Evolutionary conservation across 2,113 vertebrate species (phyloP).

Genomic region (Ctenodactylus gundi): DNA sequence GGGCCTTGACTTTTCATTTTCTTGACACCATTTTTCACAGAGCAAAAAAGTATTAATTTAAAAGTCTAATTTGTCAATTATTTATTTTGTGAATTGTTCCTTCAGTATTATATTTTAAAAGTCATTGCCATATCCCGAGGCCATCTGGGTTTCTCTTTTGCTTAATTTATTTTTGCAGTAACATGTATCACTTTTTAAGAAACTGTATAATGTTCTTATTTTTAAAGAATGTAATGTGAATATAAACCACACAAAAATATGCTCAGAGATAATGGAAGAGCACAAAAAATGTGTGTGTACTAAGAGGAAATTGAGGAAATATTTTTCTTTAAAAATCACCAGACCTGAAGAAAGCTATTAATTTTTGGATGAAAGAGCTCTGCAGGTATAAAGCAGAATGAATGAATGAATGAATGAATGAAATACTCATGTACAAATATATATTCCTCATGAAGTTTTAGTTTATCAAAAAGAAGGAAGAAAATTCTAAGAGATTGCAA

Average conservation of each 20-base stretch:
- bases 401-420: constrained; percentile 33
- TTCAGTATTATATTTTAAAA: neutral
- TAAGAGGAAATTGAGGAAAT: neutral
- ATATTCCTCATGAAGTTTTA: neutral
- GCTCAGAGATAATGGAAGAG: neutral
- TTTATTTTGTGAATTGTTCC: neutral
- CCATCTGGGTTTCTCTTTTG: neutral
- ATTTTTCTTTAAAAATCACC: neutral
- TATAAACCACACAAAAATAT: neutral
- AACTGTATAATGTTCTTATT: neutral
- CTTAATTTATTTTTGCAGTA: neutral
- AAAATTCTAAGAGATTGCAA: neutral
- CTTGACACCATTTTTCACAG: neutral
- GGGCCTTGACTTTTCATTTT: neutral
- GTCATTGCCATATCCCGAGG: neutral
- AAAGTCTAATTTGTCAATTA: neutral
- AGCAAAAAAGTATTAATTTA: neutral
- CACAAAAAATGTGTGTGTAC: neutral
- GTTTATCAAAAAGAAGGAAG: neutral
- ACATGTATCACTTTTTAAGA: neutral
- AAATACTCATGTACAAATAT: neutral
- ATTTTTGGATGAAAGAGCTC: constrained; percentile 2
- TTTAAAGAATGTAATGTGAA: neutral
- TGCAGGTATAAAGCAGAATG: neutral
- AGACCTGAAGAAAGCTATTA: constrained; percentile 8